Evolutionary conservation across 2,888 invertebrate genomes (phyloP).

Genomic region (Beris morrisii): DNA sequence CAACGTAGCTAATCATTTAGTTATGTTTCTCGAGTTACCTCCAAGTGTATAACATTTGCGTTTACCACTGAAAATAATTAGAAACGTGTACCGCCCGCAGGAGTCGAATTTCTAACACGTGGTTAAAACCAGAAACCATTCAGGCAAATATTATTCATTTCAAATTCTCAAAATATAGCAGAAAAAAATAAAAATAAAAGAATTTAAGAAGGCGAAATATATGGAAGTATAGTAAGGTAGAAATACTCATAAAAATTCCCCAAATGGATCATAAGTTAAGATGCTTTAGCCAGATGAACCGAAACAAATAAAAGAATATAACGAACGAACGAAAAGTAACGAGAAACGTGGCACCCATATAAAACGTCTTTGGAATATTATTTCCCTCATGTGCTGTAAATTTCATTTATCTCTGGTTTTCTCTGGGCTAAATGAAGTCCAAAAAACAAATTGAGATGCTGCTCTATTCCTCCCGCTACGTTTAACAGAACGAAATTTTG

Average conservation of each 20-base stretch:
- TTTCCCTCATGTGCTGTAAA: slow-evolving; percentile 33
- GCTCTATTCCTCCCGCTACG: slow-evolving; percentile 8
- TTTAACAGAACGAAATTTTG: no score
- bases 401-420: slow-evolving; percentile 26
- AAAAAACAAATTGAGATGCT: slow-evolving; percentile 33
- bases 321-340: slow-evolving; percentile 31
- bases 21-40: no score
- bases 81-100: slow-evolving; percentile 6
- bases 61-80: neutral
- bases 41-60: no score
- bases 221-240: no score
- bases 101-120: neutral
- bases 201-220: no score
- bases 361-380: slow-evolving; percentile 32
- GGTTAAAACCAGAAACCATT: no score
- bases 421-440: slow-evolving; percentile 30
- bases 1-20: no score
- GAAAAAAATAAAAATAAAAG: no score
- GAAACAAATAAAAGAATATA: slow-evolving; percentile 25
- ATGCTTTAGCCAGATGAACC: slow-evolving; percentile 27
- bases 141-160: no score
- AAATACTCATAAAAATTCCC: slow-evolving; percentile 26
- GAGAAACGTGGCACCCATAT: slow-evolving; percentile 31
- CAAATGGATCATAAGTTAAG: slow-evolving; percentile 31
- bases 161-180: no score